These are phyloP conservation scores for Lathamus discolor DNA, from an alignment of 2,113 vertebrate species.

Conservation along the genomic window DNA sequence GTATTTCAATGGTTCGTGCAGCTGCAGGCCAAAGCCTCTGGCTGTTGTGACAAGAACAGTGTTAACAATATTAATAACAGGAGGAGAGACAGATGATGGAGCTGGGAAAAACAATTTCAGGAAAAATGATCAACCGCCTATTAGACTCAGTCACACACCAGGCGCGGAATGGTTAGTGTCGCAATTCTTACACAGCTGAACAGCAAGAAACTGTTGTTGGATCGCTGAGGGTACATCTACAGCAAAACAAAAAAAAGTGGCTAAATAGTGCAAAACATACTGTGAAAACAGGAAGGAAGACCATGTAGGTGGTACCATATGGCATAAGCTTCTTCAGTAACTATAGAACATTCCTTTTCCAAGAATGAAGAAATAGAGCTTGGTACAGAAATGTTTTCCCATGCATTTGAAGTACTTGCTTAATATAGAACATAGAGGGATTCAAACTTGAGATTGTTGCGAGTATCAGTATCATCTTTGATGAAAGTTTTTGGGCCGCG, in stretches of 20 bases:
- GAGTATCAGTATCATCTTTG: not conserved
- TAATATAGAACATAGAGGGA: not conserved
- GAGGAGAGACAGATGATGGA: not conserved
- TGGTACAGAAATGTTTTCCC: not conserved
- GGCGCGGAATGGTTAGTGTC: not conserved
- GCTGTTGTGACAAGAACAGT: not conserved
- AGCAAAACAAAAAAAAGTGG: conserved; percentile 61
- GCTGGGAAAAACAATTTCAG: not conserved
- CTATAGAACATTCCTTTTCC: not conserved
- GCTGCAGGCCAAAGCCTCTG: not conserved
- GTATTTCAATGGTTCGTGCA: not conserved
- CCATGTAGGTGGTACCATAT: conserved; percentile 57
- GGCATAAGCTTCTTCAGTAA: conserved; percentile 6
- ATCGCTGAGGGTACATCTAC: not conserved
- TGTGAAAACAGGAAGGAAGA: conserved; percentile 66
- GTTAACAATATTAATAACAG: not conserved
- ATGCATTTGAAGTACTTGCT: not conserved
- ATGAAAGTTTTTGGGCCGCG: not conserved
- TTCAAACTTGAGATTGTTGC: not conserved
- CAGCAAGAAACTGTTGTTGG: not conserved
- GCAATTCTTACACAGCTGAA: not conserved
- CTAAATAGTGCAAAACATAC: conserved; percentile 63
- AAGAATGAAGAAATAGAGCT: not conserved
- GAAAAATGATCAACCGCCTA: not conserved
- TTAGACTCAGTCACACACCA: not conserved